Conservation (phyloP, 1,140 invertebrate species). For the Drosophila nannoptera region DNA sequence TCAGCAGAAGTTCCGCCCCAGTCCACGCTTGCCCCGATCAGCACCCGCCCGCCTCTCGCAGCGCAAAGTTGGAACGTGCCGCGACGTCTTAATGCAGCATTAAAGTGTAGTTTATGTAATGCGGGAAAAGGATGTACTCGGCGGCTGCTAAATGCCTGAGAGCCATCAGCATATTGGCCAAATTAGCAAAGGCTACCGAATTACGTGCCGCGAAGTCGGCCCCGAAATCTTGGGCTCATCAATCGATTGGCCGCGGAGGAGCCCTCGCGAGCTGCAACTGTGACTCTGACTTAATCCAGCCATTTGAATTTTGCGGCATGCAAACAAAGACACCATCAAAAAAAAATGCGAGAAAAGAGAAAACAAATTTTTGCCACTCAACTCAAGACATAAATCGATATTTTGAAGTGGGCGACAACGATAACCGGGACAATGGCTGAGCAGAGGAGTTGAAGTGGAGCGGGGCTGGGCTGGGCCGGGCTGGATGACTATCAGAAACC, state of each 20-base stretch:
- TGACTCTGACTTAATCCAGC: slow-evolving; percentile 39
- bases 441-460: too few species aligned
- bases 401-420: slow-evolving; percentile 41
- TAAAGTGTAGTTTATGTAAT: slow-evolving; percentile 40
- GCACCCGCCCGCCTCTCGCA: slow-evolving; percentile 3
- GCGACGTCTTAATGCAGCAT: slow-evolving; percentile 28
- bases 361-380: slow-evolving; percentile 11
- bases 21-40: too few species aligned
- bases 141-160: slow-evolving; percentile 27
- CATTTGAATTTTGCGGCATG: slow-evolving; percentile 38
- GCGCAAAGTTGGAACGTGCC: slow-evolving; percentile 38
- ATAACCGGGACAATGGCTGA: not conserved
- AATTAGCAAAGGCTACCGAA: slow-evolving; percentile 37
- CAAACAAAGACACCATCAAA: slow-evolving; percentile 40
- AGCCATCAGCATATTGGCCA: slow-evolving; percentile 45
- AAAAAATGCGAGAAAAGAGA: slow-evolving; percentile 3
- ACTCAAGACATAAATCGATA: slow-evolving; percentile 53
- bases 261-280: slow-evolving; percentile 4
- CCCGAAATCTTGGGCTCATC: slow-evolving; percentile 22
- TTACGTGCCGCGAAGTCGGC: slow-evolving; percentile 22
- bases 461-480: not conserved
- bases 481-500: slow-evolving; percentile 62
- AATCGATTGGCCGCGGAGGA: slow-evolving; percentile 31
- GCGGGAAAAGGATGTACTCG: slow-evolving; percentile 28
- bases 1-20: too few species aligned